These are phyloP conservation scores for Hetaerina americana DNA, from an alignment of 1,140 invertebrate species.

Conservation along the genomic window DNA sequence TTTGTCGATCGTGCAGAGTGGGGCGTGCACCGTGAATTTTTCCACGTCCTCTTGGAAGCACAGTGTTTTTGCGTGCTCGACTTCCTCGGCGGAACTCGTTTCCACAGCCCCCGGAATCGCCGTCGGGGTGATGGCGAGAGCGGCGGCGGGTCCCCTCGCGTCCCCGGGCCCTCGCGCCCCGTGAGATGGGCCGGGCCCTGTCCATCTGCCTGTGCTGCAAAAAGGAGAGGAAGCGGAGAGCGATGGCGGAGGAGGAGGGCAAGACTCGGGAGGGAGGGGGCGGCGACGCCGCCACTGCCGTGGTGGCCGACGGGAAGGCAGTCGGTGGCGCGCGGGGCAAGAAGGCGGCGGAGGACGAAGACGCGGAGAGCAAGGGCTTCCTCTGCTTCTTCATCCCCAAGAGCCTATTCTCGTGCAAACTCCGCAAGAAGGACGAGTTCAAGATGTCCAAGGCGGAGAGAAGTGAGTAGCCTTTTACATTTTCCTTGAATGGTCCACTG, in stretches of 20 bases:
- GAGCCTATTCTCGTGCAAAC: background rate
- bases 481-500: too few species aligned
- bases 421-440: background rate
- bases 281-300: background rate
- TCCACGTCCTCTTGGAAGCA: too few species aligned
- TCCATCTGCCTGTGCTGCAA: too few species aligned
- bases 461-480: background rate
- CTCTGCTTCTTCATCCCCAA: background rate
- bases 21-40: too few species aligned
- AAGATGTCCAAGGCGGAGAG: background rate
- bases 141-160: too few species aligned
- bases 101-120: too few species aligned
- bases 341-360: background rate
- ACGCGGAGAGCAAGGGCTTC: background rate
- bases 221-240: background rate
- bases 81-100: too few species aligned
- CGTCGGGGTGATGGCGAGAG: too few species aligned
- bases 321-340: background rate
- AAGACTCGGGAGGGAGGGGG: background rate
- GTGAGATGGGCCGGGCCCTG: too few species aligned
- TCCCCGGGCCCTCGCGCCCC: too few species aligned
- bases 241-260: background rate
- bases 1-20: too few species aligned
- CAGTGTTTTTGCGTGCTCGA: too few species aligned
- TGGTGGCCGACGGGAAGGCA: background rate